A percentile compares a stretch with the other conserved stretches of the same genome.
Evolutionary conservation across 2,113 vertebrate genomes (phyloP).

Genomic region (Syrmaticus mikado): DNA sequence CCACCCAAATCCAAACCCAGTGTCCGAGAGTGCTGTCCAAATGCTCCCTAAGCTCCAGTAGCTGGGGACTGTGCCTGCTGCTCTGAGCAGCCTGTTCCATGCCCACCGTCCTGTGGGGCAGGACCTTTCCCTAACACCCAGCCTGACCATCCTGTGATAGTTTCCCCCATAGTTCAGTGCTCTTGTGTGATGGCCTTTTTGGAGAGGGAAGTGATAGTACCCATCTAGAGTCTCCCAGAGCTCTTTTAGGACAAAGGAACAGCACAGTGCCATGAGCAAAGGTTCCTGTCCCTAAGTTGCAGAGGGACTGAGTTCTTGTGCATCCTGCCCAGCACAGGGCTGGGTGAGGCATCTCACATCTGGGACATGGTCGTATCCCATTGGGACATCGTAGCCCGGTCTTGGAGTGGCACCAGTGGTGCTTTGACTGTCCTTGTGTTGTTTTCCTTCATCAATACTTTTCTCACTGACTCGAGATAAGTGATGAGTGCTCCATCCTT

Average conservation of each 20-base stretch:
- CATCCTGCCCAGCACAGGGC: background rate
- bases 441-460: background rate
- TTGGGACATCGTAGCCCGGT: background rate
- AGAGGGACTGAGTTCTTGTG: rapidly evolving
- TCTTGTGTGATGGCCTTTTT: background rate
- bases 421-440: background rate
- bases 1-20: background rate
- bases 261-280: rapidly evolving
- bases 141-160: background rate
- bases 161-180: background rate
- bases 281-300: background rate
- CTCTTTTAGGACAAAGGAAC: background rate
- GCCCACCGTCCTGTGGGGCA: too few species aligned
- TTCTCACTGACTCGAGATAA: background rate
- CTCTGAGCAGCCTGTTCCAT: background rate
- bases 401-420: rapidly evolving
- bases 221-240: background rate
- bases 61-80: background rate
- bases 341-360: background rate
- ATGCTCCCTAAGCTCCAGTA: background rate
- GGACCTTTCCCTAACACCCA: background rate
- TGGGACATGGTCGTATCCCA: background rate
- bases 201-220: background rate
- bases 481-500: background rate
- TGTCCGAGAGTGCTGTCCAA: background rate